Base-by-base conservation (phyloP, 2,797 vertebrate genomes). In the Anomalospiza imberbis region DNA sequence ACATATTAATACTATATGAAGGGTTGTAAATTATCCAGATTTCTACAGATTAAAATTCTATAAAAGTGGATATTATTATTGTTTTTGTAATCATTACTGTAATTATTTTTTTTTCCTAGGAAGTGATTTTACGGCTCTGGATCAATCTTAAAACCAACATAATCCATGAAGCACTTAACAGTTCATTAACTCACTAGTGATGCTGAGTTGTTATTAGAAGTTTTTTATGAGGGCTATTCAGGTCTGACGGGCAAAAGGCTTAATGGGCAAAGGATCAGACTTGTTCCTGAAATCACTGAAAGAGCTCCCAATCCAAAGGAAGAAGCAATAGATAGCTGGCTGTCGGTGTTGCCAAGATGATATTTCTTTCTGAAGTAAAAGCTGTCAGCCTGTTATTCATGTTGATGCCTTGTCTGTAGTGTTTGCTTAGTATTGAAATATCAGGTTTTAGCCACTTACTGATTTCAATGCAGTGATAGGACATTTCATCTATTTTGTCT, bases 381-480 rank as follows among this genome's bases (percentile, higher is more conserved):
- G 8, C 25, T 67, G 26, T 82, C 81, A 71, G 85, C 44, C 68
- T 47, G 48, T 79, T 93, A 92, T 53, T 68, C 48, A 38, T 44
- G 21, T 47, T 60, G 68, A 75, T 86, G 70, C n/a, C 71, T 89
- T 84, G 25, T 58, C 82, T 90, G 31, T 94, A 85, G 58, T 42
- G 29, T 78, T 70, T 6, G 8, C 19, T 94, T 88, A 73, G 42
- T 88, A 77, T 50, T 81, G 74, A 94, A 94, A 94, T 72, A 75
- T 16, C 73, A 79, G 29, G 47, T 82, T 96, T 48, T 60, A 96
- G 55, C 13, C 55, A 61, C 66, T 44, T 79, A 82, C 4, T 53
- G 71, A 94, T 93, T 96, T 88, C 40, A 89, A 22, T 73, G 76
- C 63, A 83, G 57, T 76, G 44, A 44, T 34, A 94, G 44, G 54